Evolutionary conservation across 2,888 invertebrate species (phyloP).

Genomic region (Drosophila pseudotalamancana): DNA sequence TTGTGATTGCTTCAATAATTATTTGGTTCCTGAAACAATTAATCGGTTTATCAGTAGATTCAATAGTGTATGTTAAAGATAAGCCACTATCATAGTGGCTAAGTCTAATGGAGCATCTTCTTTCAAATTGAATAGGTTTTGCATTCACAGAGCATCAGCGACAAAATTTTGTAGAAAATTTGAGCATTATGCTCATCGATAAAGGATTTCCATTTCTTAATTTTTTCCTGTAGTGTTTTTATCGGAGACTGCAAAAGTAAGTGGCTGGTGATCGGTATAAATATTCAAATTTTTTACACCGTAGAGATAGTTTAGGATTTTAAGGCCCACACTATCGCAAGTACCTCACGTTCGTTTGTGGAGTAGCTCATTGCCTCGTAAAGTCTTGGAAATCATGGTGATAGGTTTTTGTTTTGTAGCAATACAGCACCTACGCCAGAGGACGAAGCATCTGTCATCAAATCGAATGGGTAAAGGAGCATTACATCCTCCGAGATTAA

Average conservation of each 20-base stretch:
- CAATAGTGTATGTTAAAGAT: too few species aligned
- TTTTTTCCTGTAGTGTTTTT: conserved; percentile 7
- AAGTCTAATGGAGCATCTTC: background rate
- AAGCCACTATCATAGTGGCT: background rate
- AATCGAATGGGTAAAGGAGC: too few species aligned
- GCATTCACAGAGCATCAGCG: conserved; percentile 1
- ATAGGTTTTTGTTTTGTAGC: too few species aligned
- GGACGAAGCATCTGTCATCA: too few species aligned
- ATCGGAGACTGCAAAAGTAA: conserved; percentile 3
- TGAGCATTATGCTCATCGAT: conserved; percentile 3
- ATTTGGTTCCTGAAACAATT: conserved; percentile 12
- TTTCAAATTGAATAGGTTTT: background rate
- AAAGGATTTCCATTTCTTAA: too few species aligned
- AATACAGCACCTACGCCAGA: too few species aligned
- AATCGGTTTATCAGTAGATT: conserved; percentile 1
- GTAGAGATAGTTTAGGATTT: conserved; percentile 1
- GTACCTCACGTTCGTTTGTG: too few species aligned
- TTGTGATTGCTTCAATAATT: conserved; percentile 4
- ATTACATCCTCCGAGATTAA: background rate
- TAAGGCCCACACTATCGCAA: too few species aligned
- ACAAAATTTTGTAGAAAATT: conserved; percentile 6
- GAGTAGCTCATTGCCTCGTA: background rate
- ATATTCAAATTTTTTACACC: background rate
- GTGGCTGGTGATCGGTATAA: background rate
- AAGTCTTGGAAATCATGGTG: background rate